phyloP scores from a whole-genome alignment of 2,888 invertebrate species.

The Euzophera pinguis region DNA sequence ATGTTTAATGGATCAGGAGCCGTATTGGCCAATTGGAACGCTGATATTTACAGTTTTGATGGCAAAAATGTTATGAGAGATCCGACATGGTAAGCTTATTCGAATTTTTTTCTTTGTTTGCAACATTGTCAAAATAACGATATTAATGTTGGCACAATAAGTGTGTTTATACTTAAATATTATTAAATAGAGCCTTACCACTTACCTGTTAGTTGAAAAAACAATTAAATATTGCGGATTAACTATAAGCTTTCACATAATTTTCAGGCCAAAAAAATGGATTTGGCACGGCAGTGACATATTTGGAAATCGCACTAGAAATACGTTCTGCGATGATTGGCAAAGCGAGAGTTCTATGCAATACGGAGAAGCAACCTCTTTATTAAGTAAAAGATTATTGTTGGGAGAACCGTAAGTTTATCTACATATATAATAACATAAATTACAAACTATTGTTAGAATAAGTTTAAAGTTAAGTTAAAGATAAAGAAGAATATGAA shows the following conservation, averaged over 20 bases:
- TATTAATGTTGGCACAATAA: too few relatives aligned
- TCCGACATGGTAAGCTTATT: conserved; percentile 43
- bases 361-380: conserved; percentile 46
- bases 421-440: too few relatives aligned
- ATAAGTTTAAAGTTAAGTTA: too few relatives aligned
- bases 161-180: too few relatives aligned
- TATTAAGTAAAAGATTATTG: conserved; percentile 40
- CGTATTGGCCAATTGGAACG: conserved; percentile 22
- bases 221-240: too few relatives aligned
- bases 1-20: conserved; percentile 55
- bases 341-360: conserved; percentile 28
- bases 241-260: conserved; percentile 10
- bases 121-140: too few relatives aligned
- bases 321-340: conserved; percentile 50
- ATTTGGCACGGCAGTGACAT: conserved; percentile 57
- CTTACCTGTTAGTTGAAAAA: too few relatives aligned
- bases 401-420: conserved; percentile 48
- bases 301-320: conserved; percentile 27
- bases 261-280: conserved; percentile 50
- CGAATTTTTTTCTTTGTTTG: too few relatives aligned
- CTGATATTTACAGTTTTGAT: conserved; percentile 54
- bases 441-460: too few relatives aligned
- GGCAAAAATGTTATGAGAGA: conserved; percentile 53
- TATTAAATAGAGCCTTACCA: background rate
- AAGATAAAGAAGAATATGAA: too few relatives aligned